Base-by-base conservation (phyloP, 2,113 vertebrate species). In the Gnathonemus echidnorhynchus region DNA sequence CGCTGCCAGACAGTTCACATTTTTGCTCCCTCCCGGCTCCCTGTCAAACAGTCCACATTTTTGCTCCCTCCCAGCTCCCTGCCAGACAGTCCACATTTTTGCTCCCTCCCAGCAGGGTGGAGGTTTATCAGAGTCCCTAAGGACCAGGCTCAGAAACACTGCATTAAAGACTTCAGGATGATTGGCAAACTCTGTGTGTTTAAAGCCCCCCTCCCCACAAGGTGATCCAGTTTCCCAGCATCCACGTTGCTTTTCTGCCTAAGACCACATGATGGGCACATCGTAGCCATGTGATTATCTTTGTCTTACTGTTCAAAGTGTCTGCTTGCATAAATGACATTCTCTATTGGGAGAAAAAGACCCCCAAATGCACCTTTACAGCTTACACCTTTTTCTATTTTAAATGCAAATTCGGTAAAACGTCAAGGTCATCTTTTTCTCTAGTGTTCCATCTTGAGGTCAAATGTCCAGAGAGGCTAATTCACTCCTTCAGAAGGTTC, bases 81-180 rank as follows among this genome's bases (percentile, higher is more conserved):
- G 50, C 8, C 58, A 66, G 24, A 27, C 8, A 10, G n/a, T 27
- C 58, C n/a, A 66, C 58, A 66, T 66, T 66, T 66, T n/a, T n/a
- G 58, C 58, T 66, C 58, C 9, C 62, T 66, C n/a, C n/a, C 62
- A 66, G 24, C 62, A 11, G n/a, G 62, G 62, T 66, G 62, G 62
- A 1, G 13, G 50, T 66, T n/a, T 66, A n/a, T 66, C 7, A 10
- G n/a, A 9, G n/a, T 66, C 2, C 9, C 62, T 11, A 27, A 66
- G 8, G 62, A 66, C 62, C n/a, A 27, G 62, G 62, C 3, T 11
- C 9, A 27, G 15, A 42, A 39, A 45, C 31, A 35, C 35, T 42
- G 58, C 53, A 56, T 62, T 62, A 74, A 74, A 95, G 94, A 95
- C 92, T 89, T 91, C 93, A 94, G 94, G 94, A 94, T 91, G 1